These are phyloP conservation scores for Thomomys bottae DNA, from an alignment of 2,113 vertebrate species.

Conservation along the genomic window DNA sequence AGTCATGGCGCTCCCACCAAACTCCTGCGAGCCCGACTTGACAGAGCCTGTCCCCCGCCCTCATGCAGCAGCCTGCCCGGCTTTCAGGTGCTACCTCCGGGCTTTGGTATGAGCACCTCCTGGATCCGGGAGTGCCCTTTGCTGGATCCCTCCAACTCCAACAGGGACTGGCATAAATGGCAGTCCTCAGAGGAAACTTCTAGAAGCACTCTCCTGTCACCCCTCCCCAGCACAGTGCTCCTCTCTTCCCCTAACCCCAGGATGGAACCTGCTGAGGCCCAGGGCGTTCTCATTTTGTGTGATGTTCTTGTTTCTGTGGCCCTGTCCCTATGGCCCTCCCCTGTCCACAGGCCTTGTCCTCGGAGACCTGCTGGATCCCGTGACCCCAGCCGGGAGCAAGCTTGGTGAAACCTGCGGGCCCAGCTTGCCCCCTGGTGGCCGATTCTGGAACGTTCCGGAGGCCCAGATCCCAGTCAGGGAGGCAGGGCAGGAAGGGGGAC, in stretches of 20 bases:
- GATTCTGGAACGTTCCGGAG: neutral
- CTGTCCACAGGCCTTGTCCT: too few species aligned
- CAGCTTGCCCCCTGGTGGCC: conserved; percentile 46
- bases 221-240: neutral
- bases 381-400: neutral
- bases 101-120: neutral
- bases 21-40: neutral
- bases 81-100: neutral
- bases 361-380: too few species aligned
- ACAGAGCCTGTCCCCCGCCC: neutral
- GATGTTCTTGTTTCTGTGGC: too few species aligned
- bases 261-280: too few species aligned
- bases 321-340: too few species aligned
- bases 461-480: accelerated
- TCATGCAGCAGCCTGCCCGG: too few species aligned
- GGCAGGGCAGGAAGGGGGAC: neutral
- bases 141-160: neutral
- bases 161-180: neutral
- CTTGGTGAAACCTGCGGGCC: neutral
- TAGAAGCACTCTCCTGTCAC: neutral
- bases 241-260: neutral
- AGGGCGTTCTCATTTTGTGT: neutral
- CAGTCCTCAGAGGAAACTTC: neutral
- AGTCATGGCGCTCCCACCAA: neutral
- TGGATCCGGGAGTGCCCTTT: neutral